A percentile compares a stretch with the other conserved stretches of the same genome.
These are phyloP conservation scores for Climacteris rufus DNA, from an alignment of 2,113 vertebrate species.

Conservation along the genomic window DNA sequence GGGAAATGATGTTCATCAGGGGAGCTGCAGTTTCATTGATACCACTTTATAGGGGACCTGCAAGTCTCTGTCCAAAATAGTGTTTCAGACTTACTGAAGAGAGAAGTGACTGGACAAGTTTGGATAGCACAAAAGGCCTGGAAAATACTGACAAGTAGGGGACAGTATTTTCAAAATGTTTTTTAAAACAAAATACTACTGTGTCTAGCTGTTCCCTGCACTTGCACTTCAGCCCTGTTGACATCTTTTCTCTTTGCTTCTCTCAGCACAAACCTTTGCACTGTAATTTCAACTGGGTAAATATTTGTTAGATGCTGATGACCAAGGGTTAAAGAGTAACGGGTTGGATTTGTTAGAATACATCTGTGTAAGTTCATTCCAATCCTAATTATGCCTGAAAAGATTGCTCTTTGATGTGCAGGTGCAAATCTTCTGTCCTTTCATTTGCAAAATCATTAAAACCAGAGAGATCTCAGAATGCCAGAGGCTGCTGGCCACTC, in stretches of 20 bases:
- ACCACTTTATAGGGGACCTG: neutral
- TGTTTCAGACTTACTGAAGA: neutral
- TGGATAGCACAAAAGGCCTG: neutral
- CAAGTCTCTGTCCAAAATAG: neutral
- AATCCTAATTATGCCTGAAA: neutral
- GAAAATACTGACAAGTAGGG: neutral
- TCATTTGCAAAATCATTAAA: neutral
- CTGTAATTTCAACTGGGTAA: constrained; percentile 37
- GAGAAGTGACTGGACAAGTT: neutral
- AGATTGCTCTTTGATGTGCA: neutral
- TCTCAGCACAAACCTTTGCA: constrained; percentile 63
- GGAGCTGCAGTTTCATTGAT: neutral
- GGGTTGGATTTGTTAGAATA: neutral
- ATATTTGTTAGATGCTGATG: constrained; percentile 49
- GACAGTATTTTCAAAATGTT: neutral
- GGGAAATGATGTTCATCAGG: neutral
- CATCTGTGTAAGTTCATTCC: neutral
- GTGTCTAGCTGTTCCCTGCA: neutral
- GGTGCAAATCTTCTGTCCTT: neutral
- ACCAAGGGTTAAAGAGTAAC: constrained; percentile 62
- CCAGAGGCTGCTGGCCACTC: neutral
- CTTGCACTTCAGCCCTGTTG: neutral
- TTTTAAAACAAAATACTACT: neutral
- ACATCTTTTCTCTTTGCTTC: neutral
- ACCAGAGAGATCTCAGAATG: neutral